Evolutionary conservation across 2,113 vertebrate species (phyloP).

Genomic region (Orycteropus afer): DNA sequence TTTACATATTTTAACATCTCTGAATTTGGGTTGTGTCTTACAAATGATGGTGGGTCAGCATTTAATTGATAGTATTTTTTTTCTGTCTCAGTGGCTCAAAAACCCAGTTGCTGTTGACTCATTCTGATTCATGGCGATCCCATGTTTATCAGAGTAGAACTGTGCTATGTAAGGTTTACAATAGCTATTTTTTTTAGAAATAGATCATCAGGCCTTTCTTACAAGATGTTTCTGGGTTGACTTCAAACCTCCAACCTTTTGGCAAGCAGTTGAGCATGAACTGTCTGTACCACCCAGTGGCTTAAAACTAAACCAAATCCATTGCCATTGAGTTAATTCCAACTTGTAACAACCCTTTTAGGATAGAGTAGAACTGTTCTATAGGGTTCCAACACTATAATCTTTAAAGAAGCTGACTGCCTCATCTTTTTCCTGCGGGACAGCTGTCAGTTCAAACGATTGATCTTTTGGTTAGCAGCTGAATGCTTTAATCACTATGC

Average conservation of each 20-base stretch:
- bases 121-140: too few relatives aligned
- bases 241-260: too few relatives aligned
- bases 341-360: neutral
- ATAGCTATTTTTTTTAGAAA: too few relatives aligned
- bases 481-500: too few relatives aligned
- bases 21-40: constrained; percentile 20
- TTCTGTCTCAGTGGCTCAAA: neutral
- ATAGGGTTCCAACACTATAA: neutral
- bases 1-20: constrained; percentile 28
- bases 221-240: too few relatives aligned
- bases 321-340: neutral
- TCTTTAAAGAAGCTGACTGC: neutral
- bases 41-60: neutral
- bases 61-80: neutral
- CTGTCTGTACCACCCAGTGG: too few relatives aligned
- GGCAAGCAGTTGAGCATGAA: too few relatives aligned
- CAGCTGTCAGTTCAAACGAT: neutral
- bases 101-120: too few relatives aligned
- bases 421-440: neutral
- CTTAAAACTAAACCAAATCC: too few relatives aligned
- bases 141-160: too few relatives aligned
- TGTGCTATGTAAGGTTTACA: too few relatives aligned
- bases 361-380: neutral
- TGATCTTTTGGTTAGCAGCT: neutral
- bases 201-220: too few relatives aligned